Base-by-base conservation (phyloP, 2,888 invertebrate genomes). In the Stenoptilia bipunctidactyla region DNA sequence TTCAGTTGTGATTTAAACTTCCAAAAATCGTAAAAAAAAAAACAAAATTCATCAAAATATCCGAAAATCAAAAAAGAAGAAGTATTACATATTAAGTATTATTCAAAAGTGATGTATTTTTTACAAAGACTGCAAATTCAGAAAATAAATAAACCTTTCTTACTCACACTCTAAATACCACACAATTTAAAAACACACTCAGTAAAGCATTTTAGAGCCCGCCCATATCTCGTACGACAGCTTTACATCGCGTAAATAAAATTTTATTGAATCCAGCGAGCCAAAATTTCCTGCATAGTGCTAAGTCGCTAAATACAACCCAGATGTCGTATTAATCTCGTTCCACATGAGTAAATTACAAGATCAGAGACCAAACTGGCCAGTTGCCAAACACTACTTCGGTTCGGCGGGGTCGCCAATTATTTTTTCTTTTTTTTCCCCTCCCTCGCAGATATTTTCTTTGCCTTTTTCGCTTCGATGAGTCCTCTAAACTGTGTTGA, bases 271-370 rank as follows among this genome's bases (percentile, higher is more conserved):
- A 30, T n/a, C 30, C 9, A 9, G 6, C n/a, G 9, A 9, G 30
- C 30, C 50, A 52, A 52, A 20, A 12, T 30, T 12, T 12, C 30
- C 30, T 30, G 9, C 30, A 9, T 12, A 30, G 57, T 57, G 61
- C 53, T 58, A 62, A 59, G 56, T 58, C 52, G 58, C 61, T 69
- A 66, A 71, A 69, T 66, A 67, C 64, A 58, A 60, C 57, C 66
- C 68, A 68, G 67, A 71, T 71, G 67, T 63, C 65, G 61, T 67
- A 66, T 67, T 73, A 70, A 74, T 73, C 69, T 66, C 64, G 61
- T 72, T 70, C 63, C 64, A 58, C 68, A 60, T 57, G 69, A 65
- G 71, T 68, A 63, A 69, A 68, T 72, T 72, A 74, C 74, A 72
- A 71, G 70, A 74, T 70, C 66, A 65, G 54, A 56, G 55, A 53